Conservation (phyloP, 2,113 vertebrate genomes). For the Leptosomus discolor region DNA sequence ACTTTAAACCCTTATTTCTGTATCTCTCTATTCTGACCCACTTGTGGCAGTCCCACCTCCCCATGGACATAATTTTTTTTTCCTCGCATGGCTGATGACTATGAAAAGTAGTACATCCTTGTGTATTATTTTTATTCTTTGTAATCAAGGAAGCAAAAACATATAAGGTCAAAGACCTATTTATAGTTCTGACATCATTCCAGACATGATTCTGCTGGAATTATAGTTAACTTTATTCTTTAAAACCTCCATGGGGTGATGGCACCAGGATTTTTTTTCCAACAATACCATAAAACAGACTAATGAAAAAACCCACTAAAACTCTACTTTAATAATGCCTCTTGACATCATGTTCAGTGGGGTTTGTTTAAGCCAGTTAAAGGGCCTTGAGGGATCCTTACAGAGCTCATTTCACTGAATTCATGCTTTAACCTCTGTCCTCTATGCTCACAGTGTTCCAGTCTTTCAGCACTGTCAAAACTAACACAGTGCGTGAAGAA, state of each 20-base stretch:
- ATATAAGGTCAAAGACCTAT: not conserved
- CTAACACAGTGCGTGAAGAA: not conserved
- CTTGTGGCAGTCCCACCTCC: rapidly evolving
- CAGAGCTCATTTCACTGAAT: not conserved
- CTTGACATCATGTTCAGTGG: not conserved
- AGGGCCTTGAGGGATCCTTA: not conserved
- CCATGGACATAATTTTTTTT: rapidly evolving
- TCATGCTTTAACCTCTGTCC: not conserved
- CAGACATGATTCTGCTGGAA: not conserved
- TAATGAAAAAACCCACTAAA: not conserved
- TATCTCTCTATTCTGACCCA: not conserved
- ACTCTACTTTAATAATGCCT: not conserved
- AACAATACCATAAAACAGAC: not conserved
- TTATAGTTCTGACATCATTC: not conserved
- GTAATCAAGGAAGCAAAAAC: not conserved
- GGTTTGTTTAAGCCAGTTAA: not conserved
- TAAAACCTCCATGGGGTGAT: not conserved
- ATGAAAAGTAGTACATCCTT: not conserved
- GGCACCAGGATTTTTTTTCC: not conserved
- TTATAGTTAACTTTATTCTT: not conserved
- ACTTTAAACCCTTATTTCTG: not conserved
- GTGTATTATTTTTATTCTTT: not conserved
- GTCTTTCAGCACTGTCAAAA: not conserved
- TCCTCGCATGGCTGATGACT: not conserved
- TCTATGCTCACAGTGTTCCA: not conserved